Evolutionary conservation across 2,888 invertebrate genomes (phyloP), one percentile per base, ranked within the genome.

Genomic region (Torymus auratus): DNA sequence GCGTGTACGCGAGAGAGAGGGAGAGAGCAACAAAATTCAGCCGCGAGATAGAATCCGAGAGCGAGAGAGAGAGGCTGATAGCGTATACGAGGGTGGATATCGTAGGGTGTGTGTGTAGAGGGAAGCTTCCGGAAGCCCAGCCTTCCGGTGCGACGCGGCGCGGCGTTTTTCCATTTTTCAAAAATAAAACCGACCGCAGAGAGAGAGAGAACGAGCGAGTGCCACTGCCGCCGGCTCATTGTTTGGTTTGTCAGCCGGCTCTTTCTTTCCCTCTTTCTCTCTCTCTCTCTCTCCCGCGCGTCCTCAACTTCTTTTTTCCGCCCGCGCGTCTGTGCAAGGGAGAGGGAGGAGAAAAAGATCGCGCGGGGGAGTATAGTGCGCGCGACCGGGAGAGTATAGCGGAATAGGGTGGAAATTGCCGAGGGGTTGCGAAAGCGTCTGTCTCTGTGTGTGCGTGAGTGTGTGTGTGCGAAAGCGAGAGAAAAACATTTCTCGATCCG

Each of bases 21-120:
- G 81, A 78, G 82, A 78, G 77, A 82, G 82, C 82, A 76, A 83
- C 79, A 60, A 50, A 74, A n/a, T 53, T 58, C 50, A 23, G 67
- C 41, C 41, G 69, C 41, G 92, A 86, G 88, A 78, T 91, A 92
- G 86, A 87, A 91, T 86, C 91, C 87, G 89, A 88, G 91, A 92
- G 78, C 20, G 20, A 41, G 71, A 3, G 10, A 17, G 50, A 50
- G 50, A 58, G 72, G 55, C 41, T 41, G 41, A 41, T 41, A 41
- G 41, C 41, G 41, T 41, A 41, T 5, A 74, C 69, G 70, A 28
- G 13, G 23, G 50, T 52, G 74, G 62, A 61, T 11, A n/a, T n/a
- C 1, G 61, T 4, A 52, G 20, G 13, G 62, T 4, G 12, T 20
- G 10, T 2, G 13, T 12, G 67, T 17, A 12, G 84, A 84, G 84